These are phyloP conservation scores for Eilema griseolum DNA, from an alignment of 2,888 invertebrate species.

Conservation along the genomic window DNA sequence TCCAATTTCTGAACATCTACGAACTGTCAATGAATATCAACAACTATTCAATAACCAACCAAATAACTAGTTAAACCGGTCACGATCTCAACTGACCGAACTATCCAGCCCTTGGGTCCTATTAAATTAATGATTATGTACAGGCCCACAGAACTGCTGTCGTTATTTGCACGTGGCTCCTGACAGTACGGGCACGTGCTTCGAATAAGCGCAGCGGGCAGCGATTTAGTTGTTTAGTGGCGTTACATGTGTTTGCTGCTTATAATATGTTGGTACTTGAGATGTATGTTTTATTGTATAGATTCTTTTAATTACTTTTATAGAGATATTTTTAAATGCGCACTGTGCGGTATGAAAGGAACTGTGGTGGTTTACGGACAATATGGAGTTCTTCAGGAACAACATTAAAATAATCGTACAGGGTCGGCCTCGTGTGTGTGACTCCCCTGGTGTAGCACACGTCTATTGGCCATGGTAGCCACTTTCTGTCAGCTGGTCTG, in stretches of 20 bases:
- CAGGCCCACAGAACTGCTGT: slow-evolving; percentile 66
- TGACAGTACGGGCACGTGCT: slow-evolving; percentile 53
- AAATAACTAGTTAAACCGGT: slow-evolving; percentile 54
- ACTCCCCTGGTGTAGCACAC: too few species aligned
- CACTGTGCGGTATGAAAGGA: too few species aligned
- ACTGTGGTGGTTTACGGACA: too few species aligned
- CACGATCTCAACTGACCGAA: slow-evolving; percentile 60
- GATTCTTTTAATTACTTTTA: background rate
- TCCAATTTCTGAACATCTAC: background rate
- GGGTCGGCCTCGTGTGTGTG: too few species aligned
- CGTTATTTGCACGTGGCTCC: slow-evolving; percentile 77
- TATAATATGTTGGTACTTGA: slow-evolving; percentile 7
- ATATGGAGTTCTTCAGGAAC: too few species aligned
- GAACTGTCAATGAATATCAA: slow-evolving; percentile 10
- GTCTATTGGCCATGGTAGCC: too few species aligned
- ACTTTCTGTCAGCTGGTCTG: too few species aligned
- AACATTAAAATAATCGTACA: too few species aligned
- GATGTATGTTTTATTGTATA: background rate
- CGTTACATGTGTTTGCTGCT: slow-evolving; percentile 27
- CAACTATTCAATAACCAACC: slow-evolving; percentile 45
- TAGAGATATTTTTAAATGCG: background rate
- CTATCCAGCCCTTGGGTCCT: slow-evolving; percentile 58
- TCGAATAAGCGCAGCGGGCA: slow-evolving; percentile 52
- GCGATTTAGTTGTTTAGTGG: slow-evolving; percentile 47
- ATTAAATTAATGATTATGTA: slow-evolving; percentile 79